Conservation (phyloP, 2,888 invertebrate genomes). For the Tipula unca region DNA sequence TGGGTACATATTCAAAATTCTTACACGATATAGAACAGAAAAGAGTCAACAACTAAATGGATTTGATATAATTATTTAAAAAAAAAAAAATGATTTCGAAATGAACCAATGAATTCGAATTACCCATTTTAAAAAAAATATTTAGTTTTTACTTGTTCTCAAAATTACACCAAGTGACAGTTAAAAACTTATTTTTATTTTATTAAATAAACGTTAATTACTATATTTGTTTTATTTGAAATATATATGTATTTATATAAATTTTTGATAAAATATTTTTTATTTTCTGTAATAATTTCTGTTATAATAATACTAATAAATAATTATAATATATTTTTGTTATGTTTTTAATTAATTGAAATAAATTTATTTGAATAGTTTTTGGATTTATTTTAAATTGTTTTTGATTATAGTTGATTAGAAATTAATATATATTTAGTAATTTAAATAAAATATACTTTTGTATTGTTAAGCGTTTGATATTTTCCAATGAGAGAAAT, state of each 20-base stretch:
- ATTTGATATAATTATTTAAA: no score
- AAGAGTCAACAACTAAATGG: no score
- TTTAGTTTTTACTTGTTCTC: no score
- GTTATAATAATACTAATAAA: constrained; percentile 8
- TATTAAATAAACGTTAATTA: background rate
- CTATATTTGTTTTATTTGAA: background rate
- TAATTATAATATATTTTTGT: background rate
- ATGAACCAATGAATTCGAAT: no score
- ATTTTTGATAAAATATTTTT: background rate
- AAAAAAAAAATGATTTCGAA: no score
- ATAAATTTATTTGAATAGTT: background rate
- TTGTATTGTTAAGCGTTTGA: background rate
- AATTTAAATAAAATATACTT: background rate
- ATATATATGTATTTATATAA: background rate
- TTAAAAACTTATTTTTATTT: background rate
- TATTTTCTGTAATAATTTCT: no score
- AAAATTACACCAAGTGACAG: no score
- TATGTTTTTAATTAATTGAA: background rate
- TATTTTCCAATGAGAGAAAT: background rate
- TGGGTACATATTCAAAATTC: no score
- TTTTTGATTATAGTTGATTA: background rate
- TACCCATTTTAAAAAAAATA: no score
- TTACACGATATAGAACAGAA: no score
- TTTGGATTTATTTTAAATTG: background rate
- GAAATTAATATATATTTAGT: background rate